Percentiles rank a stretch among this genome's conserved stretches.
Evolutionary conservation across 2,797 vertebrate genomes (phyloP).

Genomic region (Gephyroberyx darwinii): DNA sequence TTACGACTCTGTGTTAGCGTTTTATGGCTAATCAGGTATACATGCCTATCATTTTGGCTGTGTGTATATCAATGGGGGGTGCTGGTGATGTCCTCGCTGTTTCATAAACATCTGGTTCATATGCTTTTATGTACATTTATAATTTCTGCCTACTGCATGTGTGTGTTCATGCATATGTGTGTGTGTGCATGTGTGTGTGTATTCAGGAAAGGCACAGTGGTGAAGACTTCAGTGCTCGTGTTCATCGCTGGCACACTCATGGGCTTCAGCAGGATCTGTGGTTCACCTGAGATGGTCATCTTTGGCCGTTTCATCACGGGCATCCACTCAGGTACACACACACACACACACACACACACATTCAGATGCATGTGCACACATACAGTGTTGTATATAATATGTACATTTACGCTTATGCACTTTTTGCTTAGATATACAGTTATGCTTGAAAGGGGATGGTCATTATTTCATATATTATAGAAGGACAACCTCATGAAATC

Average conservation of each 20-base stretch:
- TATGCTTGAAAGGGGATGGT: too few relatives aligned
- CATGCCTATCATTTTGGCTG: constrained; percentile 37
- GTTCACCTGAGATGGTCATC: constrained; percentile 91
- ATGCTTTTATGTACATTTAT: constrained; percentile 55
- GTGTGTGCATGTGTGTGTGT: constrained; percentile 48
- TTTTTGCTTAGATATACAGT: too few relatives aligned
- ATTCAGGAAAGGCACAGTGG: constrained; percentile 86
- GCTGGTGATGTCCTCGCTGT: constrained; percentile 38
- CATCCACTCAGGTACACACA: constrained; percentile 87
- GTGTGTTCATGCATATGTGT: constrained; percentile 47
- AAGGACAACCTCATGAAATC: too few relatives aligned
- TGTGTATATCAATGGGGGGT: constrained; percentile 64
- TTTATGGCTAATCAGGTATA: constrained; percentile 64
- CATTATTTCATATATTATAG: too few relatives aligned
- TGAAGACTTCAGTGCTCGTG: constrained; percentile 84
- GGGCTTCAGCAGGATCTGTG: constrained; percentile 87
- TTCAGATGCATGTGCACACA: background rate
- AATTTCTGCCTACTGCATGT: constrained; percentile 16
- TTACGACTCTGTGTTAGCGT: constrained; percentile 43
- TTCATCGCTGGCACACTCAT: constrained; percentile 85
- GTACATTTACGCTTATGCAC: too few relatives aligned
- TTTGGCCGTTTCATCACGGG: constrained; percentile 87
- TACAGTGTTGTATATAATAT: background rate
- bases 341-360: background rate
- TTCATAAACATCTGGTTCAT: constrained; percentile 39